Conservation (phyloP, 2,113 vertebrate species). For the Naja naja region DNA sequence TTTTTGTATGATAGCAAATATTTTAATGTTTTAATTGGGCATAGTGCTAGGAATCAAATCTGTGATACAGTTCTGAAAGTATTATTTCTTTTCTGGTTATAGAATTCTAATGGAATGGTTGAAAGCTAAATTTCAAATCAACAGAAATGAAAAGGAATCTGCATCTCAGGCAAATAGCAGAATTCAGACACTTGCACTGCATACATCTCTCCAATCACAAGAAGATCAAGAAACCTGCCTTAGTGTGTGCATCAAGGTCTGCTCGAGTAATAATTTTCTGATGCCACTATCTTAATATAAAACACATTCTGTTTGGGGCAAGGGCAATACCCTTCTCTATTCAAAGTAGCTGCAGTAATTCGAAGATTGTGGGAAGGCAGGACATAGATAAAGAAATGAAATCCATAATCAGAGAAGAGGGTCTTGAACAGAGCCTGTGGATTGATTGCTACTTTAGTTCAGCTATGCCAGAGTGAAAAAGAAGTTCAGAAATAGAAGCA, state of each 20-base stretch:
- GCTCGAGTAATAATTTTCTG: background rate
- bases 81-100: slow-evolving; percentile 21
- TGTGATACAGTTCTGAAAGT: background rate
- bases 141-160: slow-evolving; percentile 30
- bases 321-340: background rate
- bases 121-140: slow-evolving; percentile 81
- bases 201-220: slow-evolving; percentile 60
- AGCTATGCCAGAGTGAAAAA: background rate
- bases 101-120: slow-evolving; percentile 89
- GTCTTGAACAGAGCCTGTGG: background rate
- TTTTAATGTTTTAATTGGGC: background rate
- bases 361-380: background rate
- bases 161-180: slow-evolving; percentile 43
- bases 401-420: background rate
- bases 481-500: background rate
- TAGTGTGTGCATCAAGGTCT: slow-evolving; percentile 80
- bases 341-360: background rate
- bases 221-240: slow-evolving; percentile 65
- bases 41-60: background rate
- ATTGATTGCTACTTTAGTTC: background rate
- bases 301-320: background rate
- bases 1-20: background rate
- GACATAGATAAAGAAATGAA: background rate
- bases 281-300: background rate
- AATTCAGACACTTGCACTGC: slow-evolving; percentile 76